These are phyloP conservation scores for Pelusios castaneus DNA, from an alignment of 2,113 vertebrate species.

Conservation along the genomic window DNA sequence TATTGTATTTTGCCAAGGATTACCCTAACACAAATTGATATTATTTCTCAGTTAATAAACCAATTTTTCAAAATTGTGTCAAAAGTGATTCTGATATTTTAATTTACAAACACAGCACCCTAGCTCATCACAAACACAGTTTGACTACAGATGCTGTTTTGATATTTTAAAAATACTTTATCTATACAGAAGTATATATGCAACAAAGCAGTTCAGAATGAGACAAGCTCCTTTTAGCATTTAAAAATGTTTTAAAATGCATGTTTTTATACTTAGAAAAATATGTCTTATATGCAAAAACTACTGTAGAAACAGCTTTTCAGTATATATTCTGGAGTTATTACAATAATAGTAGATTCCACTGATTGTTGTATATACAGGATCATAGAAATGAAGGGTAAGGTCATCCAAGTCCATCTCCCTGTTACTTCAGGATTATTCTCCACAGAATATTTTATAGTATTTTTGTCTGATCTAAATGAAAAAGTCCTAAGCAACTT, in stretches of 20 bases:
- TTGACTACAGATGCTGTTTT: background rate
- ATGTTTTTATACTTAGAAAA: background rate
- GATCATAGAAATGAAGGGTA: background rate
- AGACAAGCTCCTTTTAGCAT: background rate
- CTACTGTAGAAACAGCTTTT: background rate
- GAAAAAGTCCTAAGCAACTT: background rate
- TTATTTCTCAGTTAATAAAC: background rate
- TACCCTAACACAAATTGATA: background rate
- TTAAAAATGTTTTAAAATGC: background rate
- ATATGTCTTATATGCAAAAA: background rate
- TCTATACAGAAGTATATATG: background rate
- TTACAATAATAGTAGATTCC: background rate
- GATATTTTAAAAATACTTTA: background rate
- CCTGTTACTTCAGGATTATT: background rate
- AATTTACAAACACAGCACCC: background rate
- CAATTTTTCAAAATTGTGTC: rapidly evolving
- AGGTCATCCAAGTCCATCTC: background rate
- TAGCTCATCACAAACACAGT: background rate
- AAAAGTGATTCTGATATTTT: background rate
- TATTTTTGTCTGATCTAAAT: background rate
- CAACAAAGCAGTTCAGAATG: background rate
- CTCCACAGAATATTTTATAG: background rate
- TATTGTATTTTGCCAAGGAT: background rate
- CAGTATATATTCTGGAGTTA: background rate
- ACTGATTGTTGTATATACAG: background rate